Evolutionary conservation across 2,113 vertebrate species (phyloP).

Genomic region (Otocyon megalotis): DNA sequence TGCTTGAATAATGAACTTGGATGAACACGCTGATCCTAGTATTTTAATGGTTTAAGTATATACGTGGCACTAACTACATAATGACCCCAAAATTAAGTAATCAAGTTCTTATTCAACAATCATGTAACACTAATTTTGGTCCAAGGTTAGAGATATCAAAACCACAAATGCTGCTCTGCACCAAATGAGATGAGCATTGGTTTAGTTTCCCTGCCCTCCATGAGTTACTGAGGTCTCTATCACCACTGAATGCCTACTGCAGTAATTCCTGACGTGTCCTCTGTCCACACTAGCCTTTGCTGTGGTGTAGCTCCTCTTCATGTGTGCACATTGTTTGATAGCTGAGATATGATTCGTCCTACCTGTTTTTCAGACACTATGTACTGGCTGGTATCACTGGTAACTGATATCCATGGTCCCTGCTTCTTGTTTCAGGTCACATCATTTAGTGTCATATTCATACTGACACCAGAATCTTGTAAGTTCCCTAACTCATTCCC

Average conservation of each 20-base stretch:
- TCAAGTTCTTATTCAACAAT: neutral
- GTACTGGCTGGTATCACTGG: neutral
- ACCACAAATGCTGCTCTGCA: neutral
- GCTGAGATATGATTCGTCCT: neutral
- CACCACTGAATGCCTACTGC: neutral
- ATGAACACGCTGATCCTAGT: neutral
- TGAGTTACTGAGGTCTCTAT: neutral
- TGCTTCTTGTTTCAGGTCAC: neutral
- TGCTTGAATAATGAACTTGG: slow-evolving; percentile 30
- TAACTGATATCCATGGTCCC: neutral
- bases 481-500: neutral
- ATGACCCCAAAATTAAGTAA: neutral
- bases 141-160: neutral
- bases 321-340: neutral
- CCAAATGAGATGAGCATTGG: neutral
- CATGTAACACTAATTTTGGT: neutral
- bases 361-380: neutral
- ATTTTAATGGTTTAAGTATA: neutral
- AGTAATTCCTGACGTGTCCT: neutral
- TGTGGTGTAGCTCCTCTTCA: neutral
- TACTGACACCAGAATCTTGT: neutral
- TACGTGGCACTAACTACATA: neutral
- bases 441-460: neutral
- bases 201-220: neutral
- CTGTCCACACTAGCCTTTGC: neutral